Evolutionary conservation across 2,113 vertebrate species (phyloP), one percentile per base, ranked within the genome.

Genomic region (Rhabdomys dilectus): DNA sequence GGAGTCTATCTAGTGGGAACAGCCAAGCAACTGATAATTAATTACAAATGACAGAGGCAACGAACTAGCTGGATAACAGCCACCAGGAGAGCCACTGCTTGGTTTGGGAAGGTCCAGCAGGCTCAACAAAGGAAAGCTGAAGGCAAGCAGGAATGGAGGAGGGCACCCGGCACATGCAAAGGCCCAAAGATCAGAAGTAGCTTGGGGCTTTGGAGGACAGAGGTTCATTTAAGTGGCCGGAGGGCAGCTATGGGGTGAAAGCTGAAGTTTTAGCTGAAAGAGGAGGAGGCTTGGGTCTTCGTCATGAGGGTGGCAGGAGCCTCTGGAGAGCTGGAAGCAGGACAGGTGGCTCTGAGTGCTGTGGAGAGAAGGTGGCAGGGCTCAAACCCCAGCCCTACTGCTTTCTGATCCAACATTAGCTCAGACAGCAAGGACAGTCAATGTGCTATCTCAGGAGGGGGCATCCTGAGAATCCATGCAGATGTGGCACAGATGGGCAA

Each of bases 1-100:
- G 77, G 51, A 89, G 95, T 70, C 97, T 48, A 89, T 48, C 97
- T 72, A 39, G n/a, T 29, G 39, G 64, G 72, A 93, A 60, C 78
- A 88, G 88, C 70, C 34, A 68, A 91, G 51, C 72, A 82, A 42
- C 39, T 62, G 77, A 89, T 45, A 84, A 60, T 77, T 80, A 68
- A 93, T 88, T 60, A 87, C 91, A 87, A 76, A 75, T 19, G 78
- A 58, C 88, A 91, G 0, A 3, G 78, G 62, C 86, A 66, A 84
- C 0, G 51, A 84, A 62, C 26, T 13, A 64, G 80, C n/a, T 85
- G 26, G n/a, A 10, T 15, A 68, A 48, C 34, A 42, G 26, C 86
- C 5, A 85, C 36, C 68, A 42, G 42, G 78, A 81, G 78, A 53
- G 84, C 62, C 42, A 9, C n/a, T 15, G 45, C 42, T 91, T 39